These are phyloP conservation scores for Leucophenga maculata DNA, from an alignment of 2,888 invertebrate genomes.

Conservation along the genomic window DNA sequence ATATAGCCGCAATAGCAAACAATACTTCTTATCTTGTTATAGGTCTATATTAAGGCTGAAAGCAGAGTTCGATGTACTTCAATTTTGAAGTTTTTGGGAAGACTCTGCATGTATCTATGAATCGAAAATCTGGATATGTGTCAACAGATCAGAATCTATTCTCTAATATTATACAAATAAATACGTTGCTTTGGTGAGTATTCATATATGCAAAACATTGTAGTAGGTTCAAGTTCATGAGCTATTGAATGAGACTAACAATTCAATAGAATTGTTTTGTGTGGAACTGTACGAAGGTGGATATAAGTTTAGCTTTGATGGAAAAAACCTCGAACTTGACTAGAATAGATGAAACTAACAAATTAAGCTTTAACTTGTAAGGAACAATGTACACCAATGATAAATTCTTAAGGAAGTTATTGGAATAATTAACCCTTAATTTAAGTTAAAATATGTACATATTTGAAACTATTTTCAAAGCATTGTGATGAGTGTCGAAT, in stretches of 20 bases:
- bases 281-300: not conserved
- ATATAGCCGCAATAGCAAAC: no score
- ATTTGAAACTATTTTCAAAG: no score
- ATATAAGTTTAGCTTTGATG: not conserved
- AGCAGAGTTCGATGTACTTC: not conserved
- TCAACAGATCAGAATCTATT: not conserved
- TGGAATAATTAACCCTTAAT: no score
- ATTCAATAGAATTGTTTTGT: not conserved
- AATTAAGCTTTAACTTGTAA: no score
- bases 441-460: no score
- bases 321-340: conserved; percentile 15
- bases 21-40: no score
- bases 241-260: not conserved
- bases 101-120: no score
- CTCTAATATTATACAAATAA: not conserved
- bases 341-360: no score
- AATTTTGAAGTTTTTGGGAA: not conserved
- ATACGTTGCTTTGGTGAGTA: not conserved
- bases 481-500: no score
- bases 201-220: not conserved
- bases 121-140: not conserved
- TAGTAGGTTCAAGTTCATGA: not conserved
- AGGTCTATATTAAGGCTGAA: no score
- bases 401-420: no score
- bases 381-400: no score